Evolutionary conservation across 1,140 invertebrate genomes (phyloP).

Genomic region (Drosophila parabipectinata): DNA sequence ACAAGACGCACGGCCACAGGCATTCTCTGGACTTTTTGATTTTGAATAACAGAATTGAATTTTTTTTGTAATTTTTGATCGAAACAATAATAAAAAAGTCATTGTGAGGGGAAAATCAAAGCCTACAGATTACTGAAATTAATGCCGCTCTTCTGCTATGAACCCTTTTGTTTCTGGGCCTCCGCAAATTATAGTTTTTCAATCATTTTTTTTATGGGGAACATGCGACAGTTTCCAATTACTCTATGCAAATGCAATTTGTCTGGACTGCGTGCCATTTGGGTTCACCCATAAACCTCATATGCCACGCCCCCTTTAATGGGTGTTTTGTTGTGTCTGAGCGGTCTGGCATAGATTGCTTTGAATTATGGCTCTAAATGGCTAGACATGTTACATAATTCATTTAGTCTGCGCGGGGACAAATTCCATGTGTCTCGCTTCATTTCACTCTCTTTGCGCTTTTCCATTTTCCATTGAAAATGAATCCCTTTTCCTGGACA

Average conservation of each 20-base stretch:
- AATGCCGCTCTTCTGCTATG: too few species aligned
- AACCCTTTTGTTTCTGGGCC: slow-evolving; percentile 14
- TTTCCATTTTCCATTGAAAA: slow-evolving; percentile 3
- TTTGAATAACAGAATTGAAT: background rate
- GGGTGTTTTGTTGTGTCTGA: slow-evolving; percentile 45
- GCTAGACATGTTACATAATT: slow-evolving; percentile 82
- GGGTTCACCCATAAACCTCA: slow-evolving; percentile 36
- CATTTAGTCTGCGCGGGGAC: slow-evolving; percentile 63
- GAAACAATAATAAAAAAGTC: background rate
- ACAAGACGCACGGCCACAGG: slow-evolving; percentile 60
- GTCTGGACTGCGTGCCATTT: slow-evolving; percentile 73
- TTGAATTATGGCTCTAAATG: slow-evolving; percentile 81
- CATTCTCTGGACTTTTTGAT: slow-evolving; percentile 29
- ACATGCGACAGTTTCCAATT: slow-evolving; percentile 72
- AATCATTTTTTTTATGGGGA: slow-evolving; percentile 42
- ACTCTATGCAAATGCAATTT: slow-evolving; percentile 80
- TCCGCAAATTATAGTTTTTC: slow-evolving; percentile 72
- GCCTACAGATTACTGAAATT: background rate
- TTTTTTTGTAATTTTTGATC: background rate
- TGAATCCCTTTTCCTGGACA: background rate
- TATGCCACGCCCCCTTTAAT: slow-evolving; percentile 39
- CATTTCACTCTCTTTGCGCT: slow-evolving; percentile 13
- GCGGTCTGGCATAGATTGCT: slow-evolving; percentile 67
- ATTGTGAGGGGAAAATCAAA: slow-evolving; percentile 1
- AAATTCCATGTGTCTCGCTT: slow-evolving; percentile 46